Percentiles rank a stretch among this genome's conserved stretches.
Evolutionary conservation across 2,888 invertebrate genomes (phyloP).

Genomic region (Tillus elongatus): DNA sequence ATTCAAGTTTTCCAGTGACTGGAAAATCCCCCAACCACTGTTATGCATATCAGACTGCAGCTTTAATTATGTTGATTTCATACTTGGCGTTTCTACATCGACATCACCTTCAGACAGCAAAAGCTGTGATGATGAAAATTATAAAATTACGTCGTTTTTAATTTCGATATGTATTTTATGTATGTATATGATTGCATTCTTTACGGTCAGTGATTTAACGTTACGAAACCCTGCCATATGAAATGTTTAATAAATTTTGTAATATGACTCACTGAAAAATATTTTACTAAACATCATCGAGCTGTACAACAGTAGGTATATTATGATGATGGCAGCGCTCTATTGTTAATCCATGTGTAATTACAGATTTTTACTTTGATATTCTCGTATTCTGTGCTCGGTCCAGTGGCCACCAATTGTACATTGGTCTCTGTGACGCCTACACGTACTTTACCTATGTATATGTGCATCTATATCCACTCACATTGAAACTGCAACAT

Average conservation of each 20-base stretch:
- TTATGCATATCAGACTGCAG: too few relatives aligned
- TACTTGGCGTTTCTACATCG: too few relatives aligned
- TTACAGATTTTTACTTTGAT: constrained; percentile 42
- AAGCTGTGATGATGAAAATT: too few relatives aligned
- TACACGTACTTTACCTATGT: constrained; percentile 25
- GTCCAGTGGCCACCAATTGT: constrained; percentile 41
- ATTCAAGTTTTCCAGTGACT: too few relatives aligned
- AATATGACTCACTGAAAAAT: constrained; percentile 14
- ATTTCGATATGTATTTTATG: too few relatives aligned
- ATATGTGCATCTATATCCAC: neutral
- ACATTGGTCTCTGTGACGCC: constrained; percentile 34
- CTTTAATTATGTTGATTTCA: too few relatives aligned
- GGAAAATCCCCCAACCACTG: too few relatives aligned
- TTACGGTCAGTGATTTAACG: constrained; percentile 5
- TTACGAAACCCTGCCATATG: constrained; percentile 5
- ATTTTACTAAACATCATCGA: constrained; percentile 9
- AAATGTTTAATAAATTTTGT: constrained; percentile 14
- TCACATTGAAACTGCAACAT: too few relatives aligned
- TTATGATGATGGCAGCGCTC: constrained; percentile 17
- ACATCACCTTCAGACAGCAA: too few relatives aligned
- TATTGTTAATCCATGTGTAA: constrained; percentile 36
- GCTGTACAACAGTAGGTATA: neutral
- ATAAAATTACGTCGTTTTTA: too few relatives aligned
- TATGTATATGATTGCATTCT: too few relatives aligned
- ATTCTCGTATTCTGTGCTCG: constrained; percentile 28